Evolutionary conservation across 64 coral and sea anemone species (phyloP).

Genomic region (Montipora capricornis): DNA sequence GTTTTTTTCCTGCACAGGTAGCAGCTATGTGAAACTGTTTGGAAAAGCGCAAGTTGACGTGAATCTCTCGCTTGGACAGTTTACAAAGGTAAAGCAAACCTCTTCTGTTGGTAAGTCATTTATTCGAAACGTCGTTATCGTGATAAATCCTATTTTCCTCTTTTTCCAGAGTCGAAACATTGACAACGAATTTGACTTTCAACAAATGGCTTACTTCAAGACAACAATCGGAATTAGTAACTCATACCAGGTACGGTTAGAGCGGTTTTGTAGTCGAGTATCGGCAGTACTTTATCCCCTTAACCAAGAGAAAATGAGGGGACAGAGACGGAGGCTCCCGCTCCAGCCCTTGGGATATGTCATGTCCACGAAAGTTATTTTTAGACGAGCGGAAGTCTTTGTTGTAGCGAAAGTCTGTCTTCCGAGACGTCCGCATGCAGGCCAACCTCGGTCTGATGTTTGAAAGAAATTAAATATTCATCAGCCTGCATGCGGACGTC

Average conservation of each 20-base stretch:
- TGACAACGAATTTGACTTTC: constrained; percentile 85
- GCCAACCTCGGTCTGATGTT: too few relatives aligned
- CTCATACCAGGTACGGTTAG: constrained; percentile 78
- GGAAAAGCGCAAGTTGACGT: constrained; percentile 97
- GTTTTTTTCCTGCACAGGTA: constrained; percentile 24
- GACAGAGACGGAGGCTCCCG: too few relatives aligned
- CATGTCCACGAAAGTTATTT: too few relatives aligned
- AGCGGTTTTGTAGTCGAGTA: neutral
- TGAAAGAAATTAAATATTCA: too few relatives aligned
- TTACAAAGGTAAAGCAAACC: constrained; percentile 71
- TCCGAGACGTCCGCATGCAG: too few relatives aligned
- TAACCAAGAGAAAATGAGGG: too few relatives aligned
- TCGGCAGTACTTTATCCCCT: too few relatives aligned
- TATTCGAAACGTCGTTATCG: neutral
- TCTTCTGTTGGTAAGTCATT: neutral
- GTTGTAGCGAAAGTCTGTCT: too few relatives aligned
- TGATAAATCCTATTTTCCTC: neutral
- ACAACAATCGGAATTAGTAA: constrained; percentile 90
- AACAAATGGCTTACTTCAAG: constrained; percentile 96
- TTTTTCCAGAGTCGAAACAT: constrained; percentile 77
- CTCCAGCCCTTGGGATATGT: too few relatives aligned
- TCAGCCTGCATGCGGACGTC: too few relatives aligned
- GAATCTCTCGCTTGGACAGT: constrained; percentile 91
- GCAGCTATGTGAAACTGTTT: constrained; percentile 91
- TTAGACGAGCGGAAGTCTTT: too few relatives aligned